Conservation (phyloP, 2,888 invertebrate genomes). For the Andrena trimmerana region DNA sequence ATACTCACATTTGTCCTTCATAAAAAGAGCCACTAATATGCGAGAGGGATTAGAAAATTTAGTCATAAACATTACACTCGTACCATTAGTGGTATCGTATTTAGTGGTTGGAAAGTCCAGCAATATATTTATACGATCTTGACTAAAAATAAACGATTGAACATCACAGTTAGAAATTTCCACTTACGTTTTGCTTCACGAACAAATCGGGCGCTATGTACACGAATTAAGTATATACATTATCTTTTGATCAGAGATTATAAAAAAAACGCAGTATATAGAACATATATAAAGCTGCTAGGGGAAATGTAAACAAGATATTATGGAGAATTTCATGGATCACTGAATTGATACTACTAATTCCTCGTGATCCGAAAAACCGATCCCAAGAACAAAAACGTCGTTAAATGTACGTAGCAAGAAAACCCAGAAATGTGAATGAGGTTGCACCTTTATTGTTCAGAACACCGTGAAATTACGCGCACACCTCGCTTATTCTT, state of each 20-base stretch:
- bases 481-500: conserved; percentile 51
- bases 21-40: not conserved
- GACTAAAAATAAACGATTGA: conserved; percentile 1
- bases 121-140: conserved; percentile 29
- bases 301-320: too few species aligned
- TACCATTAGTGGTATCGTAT: conserved; percentile 30
- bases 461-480: conserved; percentile 70
- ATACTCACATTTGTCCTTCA: not conserved
- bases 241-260: too few species aligned
- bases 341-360: too few species aligned
- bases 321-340: too few species aligned
- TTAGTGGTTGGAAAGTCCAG: conserved; percentile 55
- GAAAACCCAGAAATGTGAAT: not conserved
- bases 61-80: conserved; percentile 37
- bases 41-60: conserved; percentile 31
- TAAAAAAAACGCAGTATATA: too few species aligned
- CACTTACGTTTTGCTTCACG: not conserved
- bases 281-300: too few species aligned
- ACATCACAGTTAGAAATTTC: not conserved
- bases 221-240: too few species aligned
- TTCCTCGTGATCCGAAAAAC: too few species aligned
- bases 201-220: not conserved
- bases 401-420: too few species aligned
- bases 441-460: conserved; percentile 33
- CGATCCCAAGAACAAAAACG: too few species aligned